phyloP scores from a whole-genome alignment of 1,140 invertebrate genomes.

The Drosophila willistoni region DNA sequence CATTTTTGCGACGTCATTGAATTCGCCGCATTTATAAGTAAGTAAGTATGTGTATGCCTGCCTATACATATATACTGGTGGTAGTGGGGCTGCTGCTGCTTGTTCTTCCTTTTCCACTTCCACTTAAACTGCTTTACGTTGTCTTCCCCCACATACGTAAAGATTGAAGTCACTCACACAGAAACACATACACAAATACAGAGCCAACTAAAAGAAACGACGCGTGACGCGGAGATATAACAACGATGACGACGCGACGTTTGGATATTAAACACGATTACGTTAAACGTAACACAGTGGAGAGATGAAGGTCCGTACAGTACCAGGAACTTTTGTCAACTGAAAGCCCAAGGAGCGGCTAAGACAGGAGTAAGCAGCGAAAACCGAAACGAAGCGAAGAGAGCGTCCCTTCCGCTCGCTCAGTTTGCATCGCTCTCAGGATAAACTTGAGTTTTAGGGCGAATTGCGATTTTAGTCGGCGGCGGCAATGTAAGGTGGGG shows the following conservation, averaged over 20 bases:
- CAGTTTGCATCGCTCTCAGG: constrained; percentile 6
- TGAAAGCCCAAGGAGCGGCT: constrained; percentile 58
- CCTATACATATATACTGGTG: background rate
- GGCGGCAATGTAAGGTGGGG: constrained; percentile 1
- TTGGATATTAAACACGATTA: constrained; percentile 25
- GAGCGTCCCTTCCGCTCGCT: constrained; percentile 31
- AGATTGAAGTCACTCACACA: constrained; percentile 53
- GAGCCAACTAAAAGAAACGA: constrained; percentile 51
- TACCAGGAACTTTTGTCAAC: constrained; percentile 74
- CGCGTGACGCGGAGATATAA: constrained; percentile 47
- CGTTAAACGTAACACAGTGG: constrained; percentile 17
- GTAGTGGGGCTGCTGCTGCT: background rate
- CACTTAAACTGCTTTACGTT: constrained; percentile 11
- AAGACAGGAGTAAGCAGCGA: constrained; percentile 16
- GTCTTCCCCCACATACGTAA: constrained; percentile 6
- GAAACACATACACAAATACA: constrained; percentile 36
- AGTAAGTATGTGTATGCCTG: constrained; percentile 21
- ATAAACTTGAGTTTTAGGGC: constrained; percentile 41
- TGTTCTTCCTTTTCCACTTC: constrained; percentile 19
- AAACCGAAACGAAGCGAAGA: constrained; percentile 17
- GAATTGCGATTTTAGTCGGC: background rate
- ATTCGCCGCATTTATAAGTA: constrained; percentile 63
- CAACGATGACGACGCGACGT: constrained; percentile 43
- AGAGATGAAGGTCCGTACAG: constrained; percentile 47
- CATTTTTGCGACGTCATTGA: constrained; percentile 76